These are phyloP conservation scores for Arvicanthis niloticus DNA, from an alignment of 2,113 vertebrate genomes.

Conservation along the genomic window DNA sequence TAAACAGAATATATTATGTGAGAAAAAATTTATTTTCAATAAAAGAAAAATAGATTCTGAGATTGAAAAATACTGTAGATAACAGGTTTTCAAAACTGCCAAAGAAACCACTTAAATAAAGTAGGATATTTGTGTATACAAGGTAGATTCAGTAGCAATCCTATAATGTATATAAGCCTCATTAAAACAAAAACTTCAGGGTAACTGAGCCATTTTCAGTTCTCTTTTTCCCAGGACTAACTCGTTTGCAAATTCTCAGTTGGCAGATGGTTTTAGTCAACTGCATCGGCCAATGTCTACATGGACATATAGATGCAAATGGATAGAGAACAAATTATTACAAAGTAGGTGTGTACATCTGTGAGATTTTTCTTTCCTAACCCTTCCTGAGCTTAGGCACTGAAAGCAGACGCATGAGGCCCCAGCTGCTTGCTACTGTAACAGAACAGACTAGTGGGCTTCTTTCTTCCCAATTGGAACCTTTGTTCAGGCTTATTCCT, in stretches of 20 bases:
- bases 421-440: not conserved
- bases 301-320: not conserved
- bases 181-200: slow-evolving; percentile 38
- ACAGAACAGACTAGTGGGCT: not conserved
- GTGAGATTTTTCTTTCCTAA: slow-evolving; percentile 29
- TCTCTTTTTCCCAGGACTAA: slow-evolving; percentile 15
- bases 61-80: not conserved
- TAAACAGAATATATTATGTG: not conserved
- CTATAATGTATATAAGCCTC: not conserved
- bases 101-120: not conserved
- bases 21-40: not conserved
- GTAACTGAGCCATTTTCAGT: not conserved
- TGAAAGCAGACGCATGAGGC: slow-evolving; percentile 17
- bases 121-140: not conserved
- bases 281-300: not conserved
- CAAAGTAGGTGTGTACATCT: not conserved
- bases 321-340: slow-evolving; percentile 10
- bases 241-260: not conserved
- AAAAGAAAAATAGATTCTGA: not conserved
- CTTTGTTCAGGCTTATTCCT: slow-evolving; percentile 36
- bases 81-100: slow-evolving; percentile 9
- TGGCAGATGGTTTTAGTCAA: not conserved
- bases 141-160: not conserved
- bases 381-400: not conserved
- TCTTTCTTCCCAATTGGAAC: slow-evolving; percentile 50